These are phyloP conservation scores for Coccyzus lansbergi DNA, from an alignment of 2,797 vertebrate species.

Conservation along the genomic window DNA sequence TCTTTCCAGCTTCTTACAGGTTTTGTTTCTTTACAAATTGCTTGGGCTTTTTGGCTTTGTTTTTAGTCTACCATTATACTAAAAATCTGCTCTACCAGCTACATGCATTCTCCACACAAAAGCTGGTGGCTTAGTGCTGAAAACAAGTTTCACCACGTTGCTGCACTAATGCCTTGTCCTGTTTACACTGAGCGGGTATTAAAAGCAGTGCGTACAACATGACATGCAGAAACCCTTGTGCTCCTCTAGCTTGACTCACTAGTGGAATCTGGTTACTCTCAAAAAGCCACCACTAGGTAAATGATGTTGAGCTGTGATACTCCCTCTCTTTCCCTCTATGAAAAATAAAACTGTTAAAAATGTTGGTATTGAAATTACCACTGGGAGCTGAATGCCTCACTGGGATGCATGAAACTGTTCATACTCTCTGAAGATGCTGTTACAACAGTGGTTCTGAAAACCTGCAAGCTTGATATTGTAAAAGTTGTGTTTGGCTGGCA, in stretches of 20 bases:
- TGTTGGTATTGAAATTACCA: background rate
- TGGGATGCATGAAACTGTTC: background rate
- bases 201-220: background rate
- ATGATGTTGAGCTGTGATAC: background rate
- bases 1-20: background rate
- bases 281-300: background rate
- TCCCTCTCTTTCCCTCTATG: background rate
- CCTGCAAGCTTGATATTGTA: background rate
- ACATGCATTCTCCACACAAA: background rate
- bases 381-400: background rate
- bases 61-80: background rate
- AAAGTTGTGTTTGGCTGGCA: background rate
- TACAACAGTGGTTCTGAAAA: background rate
- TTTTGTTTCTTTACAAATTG: background rate
- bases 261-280: background rate
- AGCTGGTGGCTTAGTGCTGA: background rate
- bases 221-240: background rate
- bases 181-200: background rate
- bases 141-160: background rate
- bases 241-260: background rate
- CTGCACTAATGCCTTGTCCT: background rate
- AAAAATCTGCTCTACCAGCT: background rate
- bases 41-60: background rate
- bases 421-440: background rate
- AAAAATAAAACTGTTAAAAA: background rate